Conservation (phyloP, 2,797 vertebrate genomes). For the Anguilla obscura region DNA sequence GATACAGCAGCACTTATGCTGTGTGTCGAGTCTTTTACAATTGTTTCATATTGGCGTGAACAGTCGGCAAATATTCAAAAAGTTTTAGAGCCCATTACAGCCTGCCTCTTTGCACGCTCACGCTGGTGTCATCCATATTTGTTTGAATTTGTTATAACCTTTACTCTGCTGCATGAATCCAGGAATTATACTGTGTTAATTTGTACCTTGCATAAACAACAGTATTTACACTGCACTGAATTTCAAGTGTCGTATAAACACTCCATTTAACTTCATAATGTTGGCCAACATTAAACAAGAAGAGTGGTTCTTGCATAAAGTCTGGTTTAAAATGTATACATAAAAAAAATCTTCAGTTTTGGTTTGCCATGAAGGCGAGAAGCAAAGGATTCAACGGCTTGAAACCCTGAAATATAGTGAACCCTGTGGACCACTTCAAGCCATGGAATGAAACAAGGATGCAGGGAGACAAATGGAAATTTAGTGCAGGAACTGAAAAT, state of each 20-base stretch:
- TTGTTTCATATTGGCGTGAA: conserved; percentile 2
- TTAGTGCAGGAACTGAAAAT: conserved; percentile 23
- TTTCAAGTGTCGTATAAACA: background rate
- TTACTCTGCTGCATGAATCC: background rate
- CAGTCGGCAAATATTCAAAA: conserved; percentile 5
- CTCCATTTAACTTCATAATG: background rate
- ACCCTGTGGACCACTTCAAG: conserved; percentile 9
- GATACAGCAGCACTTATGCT: background rate
- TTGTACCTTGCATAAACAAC: background rate
- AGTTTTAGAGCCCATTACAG: conserved; percentile 1
- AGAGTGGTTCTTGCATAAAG: background rate
- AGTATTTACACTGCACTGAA: background rate
- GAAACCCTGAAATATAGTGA: conserved; percentile 10
- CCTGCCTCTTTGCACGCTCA: background rate
- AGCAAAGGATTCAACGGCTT: background rate
- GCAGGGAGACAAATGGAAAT: conserved; percentile 16
- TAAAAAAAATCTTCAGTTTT: background rate
- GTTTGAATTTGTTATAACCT: background rate
- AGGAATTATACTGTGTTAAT: background rate
- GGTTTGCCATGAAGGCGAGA: background rate
- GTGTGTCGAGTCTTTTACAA: background rate
- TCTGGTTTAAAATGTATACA: conserved; percentile 6
- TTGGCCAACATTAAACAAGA: background rate
- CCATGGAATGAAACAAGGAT: conserved; percentile 20
- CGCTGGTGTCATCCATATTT: background rate